Percentiles rank a stretch among this genome's conserved stretches.
These are phyloP conservation scores for Columbina picui DNA, from an alignment of 2,113 vertebrate genomes.

Conservation along the genomic window DNA sequence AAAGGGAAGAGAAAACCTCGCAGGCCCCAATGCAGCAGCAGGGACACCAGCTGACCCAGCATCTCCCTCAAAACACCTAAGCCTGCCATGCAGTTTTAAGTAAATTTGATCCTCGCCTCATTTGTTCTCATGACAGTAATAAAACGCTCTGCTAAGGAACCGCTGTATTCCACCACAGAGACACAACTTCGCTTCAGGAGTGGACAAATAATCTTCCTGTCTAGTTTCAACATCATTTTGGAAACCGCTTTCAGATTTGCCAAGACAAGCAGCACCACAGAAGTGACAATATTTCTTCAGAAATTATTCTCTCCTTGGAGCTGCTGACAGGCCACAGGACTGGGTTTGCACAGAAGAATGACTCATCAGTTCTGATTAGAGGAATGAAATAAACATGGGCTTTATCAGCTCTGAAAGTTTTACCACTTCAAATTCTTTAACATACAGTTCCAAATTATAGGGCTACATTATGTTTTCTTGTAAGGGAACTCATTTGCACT, in stretches of 20 bases:
- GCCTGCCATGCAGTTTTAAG: background rate
- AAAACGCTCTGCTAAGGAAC: background rate
- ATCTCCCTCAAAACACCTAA: background rate
- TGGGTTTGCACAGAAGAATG: background rate
- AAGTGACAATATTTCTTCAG: background rate
- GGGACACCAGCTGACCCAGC: fast-evolving
- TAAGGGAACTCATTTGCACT: background rate
- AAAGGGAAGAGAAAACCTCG: background rate
- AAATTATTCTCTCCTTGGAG: background rate
- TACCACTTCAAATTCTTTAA: background rate
- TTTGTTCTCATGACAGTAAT: background rate
- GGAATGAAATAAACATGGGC: background rate
- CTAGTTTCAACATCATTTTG: background rate
- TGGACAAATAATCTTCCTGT: background rate
- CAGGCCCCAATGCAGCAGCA: background rate
- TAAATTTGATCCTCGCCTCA: background rate
- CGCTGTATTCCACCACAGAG: background rate
- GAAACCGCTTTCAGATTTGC: background rate
- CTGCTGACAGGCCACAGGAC: background rate
- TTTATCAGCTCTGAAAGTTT: background rate
- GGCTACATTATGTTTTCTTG: background rate
- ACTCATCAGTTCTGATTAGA: background rate
- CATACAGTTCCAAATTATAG: background rate
- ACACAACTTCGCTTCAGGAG: background rate
- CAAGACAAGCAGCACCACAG: fast-evolving